Evolutionary conservation across 2,888 invertebrate species (phyloP).

Genomic region (Smittia sp.): DNA sequence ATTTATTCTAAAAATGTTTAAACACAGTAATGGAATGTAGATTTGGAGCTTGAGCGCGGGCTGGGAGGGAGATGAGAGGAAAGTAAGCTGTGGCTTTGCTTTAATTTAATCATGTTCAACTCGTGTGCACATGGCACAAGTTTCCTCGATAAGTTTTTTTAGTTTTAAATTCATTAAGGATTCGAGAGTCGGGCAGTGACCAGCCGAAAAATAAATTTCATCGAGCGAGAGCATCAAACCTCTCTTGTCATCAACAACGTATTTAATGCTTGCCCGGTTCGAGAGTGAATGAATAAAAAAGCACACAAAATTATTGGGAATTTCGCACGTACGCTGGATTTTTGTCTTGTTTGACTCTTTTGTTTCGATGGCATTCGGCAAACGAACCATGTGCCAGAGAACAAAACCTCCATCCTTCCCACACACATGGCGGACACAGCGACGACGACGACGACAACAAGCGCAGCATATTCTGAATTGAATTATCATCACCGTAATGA

Average conservation of each 20-base stretch:
- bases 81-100: no score
- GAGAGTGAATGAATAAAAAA: neutral
- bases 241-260: neutral
- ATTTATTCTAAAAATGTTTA: no score
- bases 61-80: no score
- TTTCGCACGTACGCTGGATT: constrained; percentile 29
- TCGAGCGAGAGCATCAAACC: neutral
- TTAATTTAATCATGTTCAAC: no score
- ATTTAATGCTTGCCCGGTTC: neutral
- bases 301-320: constrained; percentile 20
- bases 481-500: constrained; percentile 32
- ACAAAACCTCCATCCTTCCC: neutral
- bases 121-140: no score
- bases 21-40: no score
- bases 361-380: neutral
- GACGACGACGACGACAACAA: neutral
- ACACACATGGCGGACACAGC: neutral
- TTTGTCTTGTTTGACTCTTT: constrained; percentile 7
- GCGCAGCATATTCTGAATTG: constrained; percentile 29
- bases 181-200: constrained; percentile 46
- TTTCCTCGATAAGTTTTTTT: no score
- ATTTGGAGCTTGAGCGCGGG: no score
- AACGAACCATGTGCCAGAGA: neutral
- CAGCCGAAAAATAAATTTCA: constrained; percentile 43
- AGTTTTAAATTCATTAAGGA: no score